These are phyloP conservation scores for Peromyscus leucopus DNA, from an alignment of 2,113 vertebrate species.

Conservation along the genomic window DNA sequence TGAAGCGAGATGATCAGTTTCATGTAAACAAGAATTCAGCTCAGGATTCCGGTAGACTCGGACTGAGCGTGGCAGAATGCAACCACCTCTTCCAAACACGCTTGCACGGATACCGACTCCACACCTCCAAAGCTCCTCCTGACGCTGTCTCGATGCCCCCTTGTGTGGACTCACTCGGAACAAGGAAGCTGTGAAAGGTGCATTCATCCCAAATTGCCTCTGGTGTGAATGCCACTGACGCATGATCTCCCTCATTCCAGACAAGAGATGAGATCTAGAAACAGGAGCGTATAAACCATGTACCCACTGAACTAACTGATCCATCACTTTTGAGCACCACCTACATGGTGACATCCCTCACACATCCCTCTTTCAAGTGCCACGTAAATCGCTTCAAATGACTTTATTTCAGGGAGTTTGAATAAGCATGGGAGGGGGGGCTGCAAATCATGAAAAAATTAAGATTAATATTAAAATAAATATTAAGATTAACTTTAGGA, in stretches of 20 bases:
- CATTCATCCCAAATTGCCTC: constrained; percentile 76
- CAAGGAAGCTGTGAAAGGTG: constrained; percentile 70
- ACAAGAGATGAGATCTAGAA: constrained; percentile 81
- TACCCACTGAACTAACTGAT: constrained; percentile 75
- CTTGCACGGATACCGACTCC: neutral
- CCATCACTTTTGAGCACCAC: constrained; percentile 47
- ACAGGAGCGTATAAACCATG: constrained; percentile 71
- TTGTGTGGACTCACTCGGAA: constrained; percentile 71
- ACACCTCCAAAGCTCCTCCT: constrained; percentile 63
- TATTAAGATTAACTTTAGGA: constrained; percentile 77
- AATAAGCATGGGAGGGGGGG: constrained; percentile 24
- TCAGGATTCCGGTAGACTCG: constrained; percentile 58
- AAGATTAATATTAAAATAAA: constrained; percentile 66
- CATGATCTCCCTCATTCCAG: constrained; percentile 81
- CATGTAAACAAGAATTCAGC: constrained; percentile 68
- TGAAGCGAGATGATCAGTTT: constrained; percentile 62
- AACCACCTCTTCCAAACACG: constrained; percentile 50
- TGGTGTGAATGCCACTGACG: constrained; percentile 78
- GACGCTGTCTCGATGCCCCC: constrained; percentile 59
- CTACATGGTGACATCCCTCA: constrained; percentile 68
- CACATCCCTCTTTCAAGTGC: constrained; percentile 50
- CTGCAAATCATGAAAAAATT: constrained; percentile 64
- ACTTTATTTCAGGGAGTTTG: constrained; percentile 39
- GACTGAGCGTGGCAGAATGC: constrained; percentile 67
- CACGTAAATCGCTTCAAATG: constrained; percentile 40